Percentiles rank a stretch among this genome's conserved stretches.
Evolutionary conservation across 2,797 vertebrate species (phyloP).

Genomic region (Protonibea diacanthus): DNA sequence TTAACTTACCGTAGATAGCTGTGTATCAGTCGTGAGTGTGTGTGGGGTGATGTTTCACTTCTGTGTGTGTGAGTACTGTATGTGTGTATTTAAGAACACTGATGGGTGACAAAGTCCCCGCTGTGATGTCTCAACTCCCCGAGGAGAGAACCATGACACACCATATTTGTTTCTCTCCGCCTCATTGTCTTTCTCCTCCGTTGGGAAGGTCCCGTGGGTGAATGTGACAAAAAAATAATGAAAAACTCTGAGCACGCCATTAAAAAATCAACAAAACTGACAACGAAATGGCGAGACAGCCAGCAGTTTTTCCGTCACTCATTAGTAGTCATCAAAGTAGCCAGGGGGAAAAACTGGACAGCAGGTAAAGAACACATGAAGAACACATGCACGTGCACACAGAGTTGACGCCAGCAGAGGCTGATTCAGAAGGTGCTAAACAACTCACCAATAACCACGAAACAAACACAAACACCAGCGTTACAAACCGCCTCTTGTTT

Average conservation of each 20-base stretch:
- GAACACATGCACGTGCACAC: background rate
- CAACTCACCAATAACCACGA: conserved; percentile 51
- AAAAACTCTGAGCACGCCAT: conserved; percentile 10
- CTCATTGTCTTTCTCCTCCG: conserved; percentile 39
- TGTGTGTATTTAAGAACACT: conserved; percentile 13
- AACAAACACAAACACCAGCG: conserved; percentile 33
- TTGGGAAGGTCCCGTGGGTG: conserved; percentile 2
- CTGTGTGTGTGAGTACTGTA: background rate
- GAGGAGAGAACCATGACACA: conserved; percentile 36
- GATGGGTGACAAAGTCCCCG: conserved; percentile 21
- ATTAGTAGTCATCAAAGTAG: no score
- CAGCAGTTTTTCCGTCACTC: background rate
- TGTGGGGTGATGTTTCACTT: background rate
- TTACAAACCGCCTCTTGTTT: conserved; percentile 38
- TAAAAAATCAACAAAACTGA: conserved; percentile 2
- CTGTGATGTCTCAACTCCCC: conserved; percentile 30
- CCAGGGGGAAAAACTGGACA: background rate
- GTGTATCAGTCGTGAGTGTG: conserved; percentile 17
- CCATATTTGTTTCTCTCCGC: conserved; percentile 36
- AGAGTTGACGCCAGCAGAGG: conserved; percentile 35
- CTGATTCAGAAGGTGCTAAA: conserved; percentile 36
- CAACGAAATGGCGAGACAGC: background rate
- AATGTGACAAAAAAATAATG: conserved; percentile 2
- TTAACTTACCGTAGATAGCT: background rate
- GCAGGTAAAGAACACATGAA: no score